Evolutionary conservation across 1,140 invertebrate species (phyloP).

Genomic region (Lordiphosa mommai): DNA sequence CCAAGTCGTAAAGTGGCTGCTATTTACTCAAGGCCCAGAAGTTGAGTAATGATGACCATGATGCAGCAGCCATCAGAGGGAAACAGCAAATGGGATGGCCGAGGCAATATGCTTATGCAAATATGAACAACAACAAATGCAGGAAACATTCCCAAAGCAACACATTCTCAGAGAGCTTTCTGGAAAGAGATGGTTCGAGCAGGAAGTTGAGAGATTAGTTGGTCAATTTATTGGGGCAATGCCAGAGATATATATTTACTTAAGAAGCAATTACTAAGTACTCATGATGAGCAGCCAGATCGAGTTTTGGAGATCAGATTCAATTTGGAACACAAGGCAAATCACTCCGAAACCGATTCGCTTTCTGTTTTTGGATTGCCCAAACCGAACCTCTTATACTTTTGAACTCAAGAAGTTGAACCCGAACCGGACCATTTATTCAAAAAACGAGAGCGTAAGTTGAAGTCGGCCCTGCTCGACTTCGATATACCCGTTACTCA

Average conservation of each 20-base stretch:
- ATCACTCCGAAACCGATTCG: too few species aligned
- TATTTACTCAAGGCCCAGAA: slow-evolving; percentile 47
- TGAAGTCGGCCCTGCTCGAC: too few species aligned
- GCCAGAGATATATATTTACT: slow-evolving; percentile 21
- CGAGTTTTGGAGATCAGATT: too few species aligned
- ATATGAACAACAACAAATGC: slow-evolving; percentile 41
- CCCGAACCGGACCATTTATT: too few species aligned
- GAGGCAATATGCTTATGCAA: slow-evolving; percentile 43
- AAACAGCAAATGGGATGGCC: neutral
- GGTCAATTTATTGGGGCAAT: slow-evolving; percentile 25
- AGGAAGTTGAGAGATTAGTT: slow-evolving; percentile 18
- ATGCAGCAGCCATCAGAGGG: slow-evolving; percentile 22
- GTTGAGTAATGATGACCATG: slow-evolving; percentile 56
- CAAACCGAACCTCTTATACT: too few species aligned
- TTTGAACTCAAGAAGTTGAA: too few species aligned
- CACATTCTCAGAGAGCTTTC: neutral
- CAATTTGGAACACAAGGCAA: too few species aligned
- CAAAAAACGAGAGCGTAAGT: too few species aligned
- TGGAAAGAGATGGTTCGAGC: neutral
- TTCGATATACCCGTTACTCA: too few species aligned
- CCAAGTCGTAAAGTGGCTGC: slow-evolving; percentile 46
- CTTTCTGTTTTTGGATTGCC: too few species aligned
- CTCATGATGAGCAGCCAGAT: too few species aligned
- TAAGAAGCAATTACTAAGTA: too few species aligned
- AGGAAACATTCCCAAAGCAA: slow-evolving; percentile 18